Evolutionary conservation across 2,113 vertebrate species (phyloP).

Genomic region (Microcebus lehilahytsara): DNA sequence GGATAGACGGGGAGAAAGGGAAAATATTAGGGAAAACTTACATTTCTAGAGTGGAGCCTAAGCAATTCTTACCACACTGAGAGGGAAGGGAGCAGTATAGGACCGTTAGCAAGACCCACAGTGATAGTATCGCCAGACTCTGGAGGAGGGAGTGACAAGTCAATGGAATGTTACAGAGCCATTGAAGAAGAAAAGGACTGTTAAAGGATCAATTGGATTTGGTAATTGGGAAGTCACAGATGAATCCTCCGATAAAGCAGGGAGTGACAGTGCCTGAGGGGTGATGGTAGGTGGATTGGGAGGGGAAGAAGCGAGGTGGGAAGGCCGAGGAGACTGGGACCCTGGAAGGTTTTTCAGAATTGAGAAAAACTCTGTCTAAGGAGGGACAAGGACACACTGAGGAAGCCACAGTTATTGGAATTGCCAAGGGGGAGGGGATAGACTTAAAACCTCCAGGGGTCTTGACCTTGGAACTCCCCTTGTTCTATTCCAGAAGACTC

Average conservation of each 20-base stretch:
- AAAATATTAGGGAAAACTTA: neutral
- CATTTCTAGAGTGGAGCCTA: neutral
- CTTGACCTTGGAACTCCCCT: neutral
- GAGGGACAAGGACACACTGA: neutral
- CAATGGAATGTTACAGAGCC: conserved; percentile 55
- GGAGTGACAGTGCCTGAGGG: neutral
- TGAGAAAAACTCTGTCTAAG: neutral
- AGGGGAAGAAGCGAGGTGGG: neutral
- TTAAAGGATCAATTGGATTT: conserved; percentile 19
- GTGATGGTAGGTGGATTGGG: neutral
- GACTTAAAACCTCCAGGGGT: neutral
- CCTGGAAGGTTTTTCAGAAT: neutral
- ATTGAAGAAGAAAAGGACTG: neutral
- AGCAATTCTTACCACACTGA: neutral
- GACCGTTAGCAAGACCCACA: neutral
- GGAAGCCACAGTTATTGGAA: neutral
- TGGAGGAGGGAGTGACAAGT: neutral
- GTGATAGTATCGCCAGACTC: neutral
- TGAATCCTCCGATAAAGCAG: conserved; percentile 37
- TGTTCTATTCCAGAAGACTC: neutral
- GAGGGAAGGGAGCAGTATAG: neutral
- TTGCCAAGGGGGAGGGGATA: neutral
- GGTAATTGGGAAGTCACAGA: conserved; percentile 50
- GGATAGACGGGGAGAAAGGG: neutral
- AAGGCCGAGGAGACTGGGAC: too few relatives aligned